Percentiles rank a stretch among this genome's conserved stretches.
Conservation (phyloP, 1,140 invertebrate genomes). For the Whitmania pigra region DNA sequence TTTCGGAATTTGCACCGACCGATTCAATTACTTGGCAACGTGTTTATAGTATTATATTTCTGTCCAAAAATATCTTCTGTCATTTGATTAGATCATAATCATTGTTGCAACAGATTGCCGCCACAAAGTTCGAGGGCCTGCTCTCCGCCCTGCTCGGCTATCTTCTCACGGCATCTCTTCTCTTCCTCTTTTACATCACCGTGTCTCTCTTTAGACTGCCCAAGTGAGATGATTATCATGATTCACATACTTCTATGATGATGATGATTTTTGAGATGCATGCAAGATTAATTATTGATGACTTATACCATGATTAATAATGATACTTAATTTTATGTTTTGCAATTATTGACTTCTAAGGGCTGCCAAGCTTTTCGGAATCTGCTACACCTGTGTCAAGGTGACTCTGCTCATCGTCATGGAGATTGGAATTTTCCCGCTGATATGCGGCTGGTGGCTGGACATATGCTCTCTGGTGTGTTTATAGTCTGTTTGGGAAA, state of each 20-base stretch:
- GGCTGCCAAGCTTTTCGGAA: slow-evolving; percentile 67
- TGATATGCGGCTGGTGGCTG: slow-evolving; percentile 97
- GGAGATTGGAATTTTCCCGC: slow-evolving; percentile 87
- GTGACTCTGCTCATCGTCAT: slow-evolving; percentile 74
- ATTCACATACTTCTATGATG: not conserved
- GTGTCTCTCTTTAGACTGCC: slow-evolving; percentile 57
- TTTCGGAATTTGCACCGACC: not conserved
- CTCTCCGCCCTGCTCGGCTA: slow-evolving; percentile 83
- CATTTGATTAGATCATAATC: not conserved
- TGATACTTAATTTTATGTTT: not conserved
- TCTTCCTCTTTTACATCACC: slow-evolving; percentile 67
- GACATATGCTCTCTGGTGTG: slow-evolving; percentile 81
- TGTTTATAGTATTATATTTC: not conserved
- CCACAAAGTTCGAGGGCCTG: slow-evolving; percentile 78
- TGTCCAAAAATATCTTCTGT: not conserved
- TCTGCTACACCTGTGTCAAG: slow-evolving; percentile 95
- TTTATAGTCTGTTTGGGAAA: not conserved
- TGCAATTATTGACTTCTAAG: slow-evolving; percentile 28
- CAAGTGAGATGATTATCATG: slow-evolving; percentile 41
- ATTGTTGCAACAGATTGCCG: slow-evolving; percentile 45
- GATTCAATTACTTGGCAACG: too few relatives aligned
- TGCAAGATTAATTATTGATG: not conserved
- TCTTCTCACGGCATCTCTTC: slow-evolving; percentile 67
- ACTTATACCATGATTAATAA: not conserved
- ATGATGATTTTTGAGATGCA: not conserved